A percentile compares a stretch with the other conserved stretches of the same genome.
Evolutionary conservation across 2,113 vertebrate species (phyloP).

Genomic region (Cichladusa arquata): DNA sequence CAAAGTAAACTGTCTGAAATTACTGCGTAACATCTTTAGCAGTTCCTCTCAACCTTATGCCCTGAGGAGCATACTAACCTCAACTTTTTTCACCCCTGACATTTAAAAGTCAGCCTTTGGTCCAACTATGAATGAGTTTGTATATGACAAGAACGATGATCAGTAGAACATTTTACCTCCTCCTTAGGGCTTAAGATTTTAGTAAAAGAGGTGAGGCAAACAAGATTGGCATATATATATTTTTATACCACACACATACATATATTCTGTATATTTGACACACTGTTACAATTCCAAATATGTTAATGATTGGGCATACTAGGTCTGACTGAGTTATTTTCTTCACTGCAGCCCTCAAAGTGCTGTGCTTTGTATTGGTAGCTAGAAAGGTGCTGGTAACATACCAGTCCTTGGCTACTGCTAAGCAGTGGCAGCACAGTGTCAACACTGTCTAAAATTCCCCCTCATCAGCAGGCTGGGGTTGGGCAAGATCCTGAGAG

Average conservation of each 20-base stretch:
- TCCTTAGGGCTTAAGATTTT: neutral
- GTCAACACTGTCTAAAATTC: neutral
- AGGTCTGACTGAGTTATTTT: neutral
- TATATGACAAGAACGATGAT: neutral
- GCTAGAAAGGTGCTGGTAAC: neutral
- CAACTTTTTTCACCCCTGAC: neutral
- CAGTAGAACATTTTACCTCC: neutral
- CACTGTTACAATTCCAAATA: neutral
- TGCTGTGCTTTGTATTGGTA: neutral
- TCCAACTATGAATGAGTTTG: neutral
- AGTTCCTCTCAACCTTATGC: neutral
- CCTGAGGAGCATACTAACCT: neutral
- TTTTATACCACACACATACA: neutral
- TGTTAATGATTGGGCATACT: neutral
- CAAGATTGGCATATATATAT: neutral
- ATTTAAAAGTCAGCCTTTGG: neutral
- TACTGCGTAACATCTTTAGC: neutral
- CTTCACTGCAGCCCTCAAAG: neutral
- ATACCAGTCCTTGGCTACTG: neutral
- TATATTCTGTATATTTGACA: fast-evolving
- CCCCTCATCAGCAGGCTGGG: neutral
- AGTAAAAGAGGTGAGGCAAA: neutral
- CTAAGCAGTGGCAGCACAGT: neutral
- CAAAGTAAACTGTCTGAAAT: neutral
- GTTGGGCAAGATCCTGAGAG: neutral